Evolutionary conservation across 2,888 invertebrate genomes (phyloP).

Genomic region (Lasioglossum marginatum): DNA sequence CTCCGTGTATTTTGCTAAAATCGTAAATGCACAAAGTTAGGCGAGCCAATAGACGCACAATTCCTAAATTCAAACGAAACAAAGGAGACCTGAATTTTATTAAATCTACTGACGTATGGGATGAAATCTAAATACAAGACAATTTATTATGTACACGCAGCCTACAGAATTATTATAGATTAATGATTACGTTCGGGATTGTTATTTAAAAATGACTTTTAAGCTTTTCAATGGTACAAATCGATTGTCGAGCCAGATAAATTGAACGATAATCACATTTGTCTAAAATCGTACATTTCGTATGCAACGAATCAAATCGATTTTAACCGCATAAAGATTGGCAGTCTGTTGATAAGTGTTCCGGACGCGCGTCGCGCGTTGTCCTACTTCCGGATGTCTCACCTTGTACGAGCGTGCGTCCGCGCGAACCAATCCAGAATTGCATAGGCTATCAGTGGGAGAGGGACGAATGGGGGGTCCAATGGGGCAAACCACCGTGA

Average conservation of each 20-base stretch:
- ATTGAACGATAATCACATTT: neutral
- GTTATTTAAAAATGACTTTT: too few species aligned
- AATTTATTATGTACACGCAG: too few species aligned
- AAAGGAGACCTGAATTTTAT: neutral
- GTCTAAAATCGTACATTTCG: neutral
- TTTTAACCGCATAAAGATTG: neutral
- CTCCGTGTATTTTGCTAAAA: neutral
- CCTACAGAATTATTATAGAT: too few species aligned
- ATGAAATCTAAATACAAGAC: neutral
- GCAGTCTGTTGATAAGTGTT: neutral
- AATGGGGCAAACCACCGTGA: conserved; percentile 53
- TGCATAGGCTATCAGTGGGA: neutral
- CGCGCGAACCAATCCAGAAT: neutral
- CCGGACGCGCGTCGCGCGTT: neutral
- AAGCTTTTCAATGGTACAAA: too few species aligned
- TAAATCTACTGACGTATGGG: too few species aligned
- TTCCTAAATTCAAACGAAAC: neutral
- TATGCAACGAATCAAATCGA: neutral
- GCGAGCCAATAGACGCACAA: neutral
- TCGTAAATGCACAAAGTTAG: neutral
- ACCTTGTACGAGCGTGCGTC: neutral
- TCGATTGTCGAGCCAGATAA: too few species aligned
- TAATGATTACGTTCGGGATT: too few species aligned
- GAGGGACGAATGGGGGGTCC: neutral
- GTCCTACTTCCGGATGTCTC: conserved; percentile 1